Percentiles rank a stretch among this genome's conserved stretches.
Evolutionary conservation across 2,113 vertebrate species (phyloP).

Genomic region (Eidolon helvum): DNA sequence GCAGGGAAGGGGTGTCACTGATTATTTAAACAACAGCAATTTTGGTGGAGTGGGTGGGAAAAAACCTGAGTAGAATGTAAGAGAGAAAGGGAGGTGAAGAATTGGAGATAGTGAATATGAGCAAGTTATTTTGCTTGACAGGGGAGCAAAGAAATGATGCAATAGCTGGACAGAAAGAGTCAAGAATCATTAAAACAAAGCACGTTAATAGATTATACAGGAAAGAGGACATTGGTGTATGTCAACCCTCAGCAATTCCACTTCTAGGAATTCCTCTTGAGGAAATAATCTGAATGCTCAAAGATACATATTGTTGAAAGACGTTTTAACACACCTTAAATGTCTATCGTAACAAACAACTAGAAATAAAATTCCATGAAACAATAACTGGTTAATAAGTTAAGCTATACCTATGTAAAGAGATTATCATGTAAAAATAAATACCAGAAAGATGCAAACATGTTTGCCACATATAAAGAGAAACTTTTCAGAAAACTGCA

Average conservation of each 20-base stretch:
- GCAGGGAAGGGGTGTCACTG: not conserved
- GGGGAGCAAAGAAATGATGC: not conserved
- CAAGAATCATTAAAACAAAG: not conserved
- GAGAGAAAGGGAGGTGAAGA: not conserved
- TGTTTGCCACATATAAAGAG: not conserved
- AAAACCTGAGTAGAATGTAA: not conserved
- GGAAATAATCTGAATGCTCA: not conserved
- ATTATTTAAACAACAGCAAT: not conserved
- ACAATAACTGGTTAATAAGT: not conserved
- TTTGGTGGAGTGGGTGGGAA: not conserved
- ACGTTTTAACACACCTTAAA: not conserved
- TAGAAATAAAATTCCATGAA: not conserved
- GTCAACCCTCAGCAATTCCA: not conserved
- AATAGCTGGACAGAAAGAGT: not conserved
- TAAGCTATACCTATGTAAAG: not conserved
- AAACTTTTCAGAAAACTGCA: not conserved
- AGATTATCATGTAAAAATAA: not conserved
- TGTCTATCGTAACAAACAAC: not conserved
- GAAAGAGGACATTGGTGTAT: not conserved
- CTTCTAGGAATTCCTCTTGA: not conserved
- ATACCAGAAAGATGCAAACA: not conserved
- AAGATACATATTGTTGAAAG: not conserved
- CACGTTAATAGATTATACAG: not conserved
- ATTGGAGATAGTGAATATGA: not conserved
- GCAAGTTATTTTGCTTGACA: not conserved